phyloP scores from a whole-genome alignment of 2,888 invertebrate genomes.

The Cheilosia grossa region DNA sequence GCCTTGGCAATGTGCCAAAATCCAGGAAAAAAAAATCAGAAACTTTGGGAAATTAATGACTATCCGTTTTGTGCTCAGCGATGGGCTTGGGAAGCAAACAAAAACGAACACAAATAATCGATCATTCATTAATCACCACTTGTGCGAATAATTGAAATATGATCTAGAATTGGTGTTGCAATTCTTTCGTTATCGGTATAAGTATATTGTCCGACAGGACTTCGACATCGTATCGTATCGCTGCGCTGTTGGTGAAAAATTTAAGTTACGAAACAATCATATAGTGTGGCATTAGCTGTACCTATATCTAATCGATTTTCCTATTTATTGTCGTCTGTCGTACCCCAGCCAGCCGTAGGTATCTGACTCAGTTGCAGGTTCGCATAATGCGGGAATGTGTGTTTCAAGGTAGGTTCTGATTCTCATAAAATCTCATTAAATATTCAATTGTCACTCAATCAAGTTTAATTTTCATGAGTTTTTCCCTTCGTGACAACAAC shows the following conservation, averaged over 20 bases:
- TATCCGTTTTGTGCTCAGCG: constrained; percentile 42
- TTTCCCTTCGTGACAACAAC: constrained; percentile 38
- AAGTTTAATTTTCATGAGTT: constrained; percentile 23
- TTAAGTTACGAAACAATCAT: background rate
- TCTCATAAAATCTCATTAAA: constrained; percentile 38
- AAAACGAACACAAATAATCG: constrained; percentile 33
- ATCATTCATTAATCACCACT: constrained; percentile 67
- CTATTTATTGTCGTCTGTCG: background rate
- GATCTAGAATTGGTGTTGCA: constrained; percentile 59
- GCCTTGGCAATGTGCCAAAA: constrained; percentile 60
- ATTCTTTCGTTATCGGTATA: constrained; percentile 38
- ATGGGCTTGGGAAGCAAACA: background rate
- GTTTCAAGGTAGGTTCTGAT: constrained; percentile 14
- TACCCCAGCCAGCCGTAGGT: background rate
- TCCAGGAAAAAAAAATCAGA: constrained; percentile 23
- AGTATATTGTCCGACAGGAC: constrained; percentile 28
- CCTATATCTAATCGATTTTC: constrained; percentile 21
- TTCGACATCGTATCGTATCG: background rate
- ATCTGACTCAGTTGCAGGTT: constrained; percentile 22
- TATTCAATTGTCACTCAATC: constrained; percentile 64
- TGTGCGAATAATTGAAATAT: constrained; percentile 68
- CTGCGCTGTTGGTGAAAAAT: background rate
- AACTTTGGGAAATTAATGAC: constrained; percentile 58
- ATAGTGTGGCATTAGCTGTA: background rate
- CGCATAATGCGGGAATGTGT: background rate